Conservation (phyloP, 1,140 invertebrate species). For the Drosophila carrolli region DNA sequence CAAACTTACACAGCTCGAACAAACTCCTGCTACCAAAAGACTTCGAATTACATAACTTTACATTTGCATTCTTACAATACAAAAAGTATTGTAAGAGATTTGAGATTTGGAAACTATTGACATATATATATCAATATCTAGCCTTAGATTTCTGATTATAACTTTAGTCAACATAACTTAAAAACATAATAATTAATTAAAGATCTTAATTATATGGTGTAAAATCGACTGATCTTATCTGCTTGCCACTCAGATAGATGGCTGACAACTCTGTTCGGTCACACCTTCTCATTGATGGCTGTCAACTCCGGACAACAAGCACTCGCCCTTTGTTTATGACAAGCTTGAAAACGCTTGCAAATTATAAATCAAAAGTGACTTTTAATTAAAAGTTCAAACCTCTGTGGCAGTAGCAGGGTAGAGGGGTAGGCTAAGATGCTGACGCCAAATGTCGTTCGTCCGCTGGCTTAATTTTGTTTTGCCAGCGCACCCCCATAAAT, state of each 20-base stretch:
- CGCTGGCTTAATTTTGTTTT: slow-evolving; percentile 79
- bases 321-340: slow-evolving; percentile 56
- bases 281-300: slow-evolving; percentile 35
- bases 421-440: slow-evolving; percentile 59
- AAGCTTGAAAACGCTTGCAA: slow-evolving; percentile 64
- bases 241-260: background rate
- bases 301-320: slow-evolving; percentile 28
- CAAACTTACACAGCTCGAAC: background rate
- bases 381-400: slow-evolving; percentile 79
- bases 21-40: background rate
- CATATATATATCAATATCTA: no score
- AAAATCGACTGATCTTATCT: background rate
- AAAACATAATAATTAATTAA: no score
- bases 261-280: slow-evolving; percentile 9
- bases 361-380: slow-evolving; percentile 83
- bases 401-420: slow-evolving; percentile 9
- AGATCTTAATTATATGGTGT: background rate
- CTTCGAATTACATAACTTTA: background rate
- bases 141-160: no score
- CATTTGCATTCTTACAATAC: background rate
- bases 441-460: slow-evolving; percentile 75
- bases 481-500: slow-evolving; percentile 79
- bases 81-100: no score
- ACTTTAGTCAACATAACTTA: background rate
- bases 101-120: no score